Base-by-base conservation (phyloP, 2,888 invertebrate species). In the Andrena haemorrhoa region DNA sequence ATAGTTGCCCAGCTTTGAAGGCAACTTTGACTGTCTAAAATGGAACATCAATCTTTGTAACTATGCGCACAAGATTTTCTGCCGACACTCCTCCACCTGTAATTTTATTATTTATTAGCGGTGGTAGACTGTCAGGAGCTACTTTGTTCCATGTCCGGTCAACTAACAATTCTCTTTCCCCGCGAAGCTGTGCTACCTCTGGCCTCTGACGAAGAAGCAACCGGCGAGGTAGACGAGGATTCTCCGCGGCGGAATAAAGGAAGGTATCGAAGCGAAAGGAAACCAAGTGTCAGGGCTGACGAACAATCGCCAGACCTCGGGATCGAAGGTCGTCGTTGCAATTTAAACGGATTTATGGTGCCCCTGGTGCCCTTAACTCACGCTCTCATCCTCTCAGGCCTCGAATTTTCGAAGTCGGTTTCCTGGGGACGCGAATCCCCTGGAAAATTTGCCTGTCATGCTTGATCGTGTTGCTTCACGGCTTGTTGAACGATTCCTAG, bases 321-420 rank as follows among this genome's bases (percentile, higher is more conserved):
- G 82, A 89, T 92, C 90, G 90, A 88, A 90, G 91, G 88, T 89
- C 89, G 86, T 86, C 84, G 86, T 78, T 85, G 89, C 90, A 89
- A 91, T 92, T 92, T 88, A 87, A 86, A 84, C 82, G 87, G 89
- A 91, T 91, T 91, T 91, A 91, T 89, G 69, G 86, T 75, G 84
- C 89, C 88, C 90, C 71, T 68, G 90, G 85, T 83, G 78, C 87
- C 82, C 83, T 87, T 90, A 91, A 91, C 90, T 91, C 88, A 87
- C 79, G 53, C 47, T 12, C 23, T 4, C 51, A 58, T 49, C 85
- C 87, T 79, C 82, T 51, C 66, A 71, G 70, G 81, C 75, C 72
- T 71, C 83, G 83, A 90, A 88, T 90, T 88, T 89, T 86, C 88
- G 76, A 75, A 84, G 81, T 73, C 75, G 58, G 61, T 75, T 35